Conservation (phyloP, 2,797 vertebrate species). For the Eupleurogrammus muticus region DNA sequence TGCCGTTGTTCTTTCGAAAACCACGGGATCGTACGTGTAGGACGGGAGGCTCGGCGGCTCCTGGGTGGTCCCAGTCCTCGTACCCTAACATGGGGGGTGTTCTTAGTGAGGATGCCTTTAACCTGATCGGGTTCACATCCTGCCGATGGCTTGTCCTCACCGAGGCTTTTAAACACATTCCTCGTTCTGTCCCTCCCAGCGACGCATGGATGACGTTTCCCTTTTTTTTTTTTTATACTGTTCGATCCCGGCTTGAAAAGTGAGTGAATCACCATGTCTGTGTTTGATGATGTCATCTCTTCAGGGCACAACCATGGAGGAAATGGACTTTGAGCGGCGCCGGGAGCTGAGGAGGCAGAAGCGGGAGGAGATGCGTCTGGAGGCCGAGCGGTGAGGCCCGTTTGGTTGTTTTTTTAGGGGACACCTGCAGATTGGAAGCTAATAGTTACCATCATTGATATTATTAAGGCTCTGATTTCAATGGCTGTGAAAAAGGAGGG, state of each 20-base stretch:
- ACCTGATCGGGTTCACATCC: conserved; percentile 77
- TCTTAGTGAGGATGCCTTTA: conserved; percentile 70
- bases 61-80: conserved; percentile 78
- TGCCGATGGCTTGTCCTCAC: conserved; percentile 60
- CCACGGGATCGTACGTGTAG: conserved; percentile 40
- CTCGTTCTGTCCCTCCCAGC: background rate
- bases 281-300: conserved; percentile 68
- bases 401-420: conserved; percentile 13
- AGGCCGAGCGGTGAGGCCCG: conserved; percentile 91
- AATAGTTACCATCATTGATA: no score
- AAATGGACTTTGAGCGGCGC: conserved; percentile 96
- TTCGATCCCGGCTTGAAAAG: conserved; percentile 15
- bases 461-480: no score
- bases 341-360: conserved; percentile 98
- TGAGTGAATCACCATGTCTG: conserved; percentile 54
- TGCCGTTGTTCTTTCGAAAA: no score
- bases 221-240: conserved; percentile 17
- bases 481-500: no score
- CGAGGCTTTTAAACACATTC: conserved; percentile 1
- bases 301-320: conserved; percentile 91
- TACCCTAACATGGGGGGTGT: conserved; percentile 61
- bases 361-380: conserved; percentile 97
- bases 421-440: conserved; percentile 15
- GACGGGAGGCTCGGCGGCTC: conserved; percentile 55
- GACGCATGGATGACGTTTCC: conserved; percentile 1